Evolutionary conservation across 2,113 vertebrate species (phyloP), one percentile per base, ranked within the genome.

Genomic region (Ascaphus truei): DNA sequence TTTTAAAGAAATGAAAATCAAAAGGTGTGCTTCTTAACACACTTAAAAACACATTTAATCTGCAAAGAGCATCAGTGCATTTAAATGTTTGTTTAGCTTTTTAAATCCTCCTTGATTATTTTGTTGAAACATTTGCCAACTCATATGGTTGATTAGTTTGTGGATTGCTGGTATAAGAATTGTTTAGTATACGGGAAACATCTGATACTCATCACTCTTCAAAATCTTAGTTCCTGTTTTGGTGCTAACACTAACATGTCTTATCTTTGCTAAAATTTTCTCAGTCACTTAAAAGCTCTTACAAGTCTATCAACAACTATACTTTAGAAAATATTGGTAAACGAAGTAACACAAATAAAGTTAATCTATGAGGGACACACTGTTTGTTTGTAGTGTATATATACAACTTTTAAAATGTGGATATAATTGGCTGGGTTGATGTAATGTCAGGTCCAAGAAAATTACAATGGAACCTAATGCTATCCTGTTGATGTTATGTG

Each of bases 151-250:
- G 77, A 82, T 77, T 77, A 73, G 26, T 27, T 36, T 8, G 55
- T 76, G 62, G 80, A 72, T 57, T 78, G 77, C 57, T 72, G 65
- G 76, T 76, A 72, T 78, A 64, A 74, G 73, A 75, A 63, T 72
- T 76, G 75, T 74, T 76, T 75, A 79, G 60, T 68, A 64, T 0
- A 0, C 60, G 53, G 64, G 76, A 82, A 64, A 52, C 67, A 60
- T 69, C 79, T 81, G 78, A 80, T 78, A 79, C 78, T 79, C 76
- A 75, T 82, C 68, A 45, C 75, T 72, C 51, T 76, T 62, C 68
- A 72, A 80, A 75, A 83, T 77, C 75, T 72, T 77, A 74, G 75
- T 85, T 76, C 75, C 74, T 81, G 67, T 81, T 81, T 83, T 74
- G 63, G 75, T 69, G 63, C 51, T 79, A 82, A 81, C 45, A 72